Percentiles rank a stretch among this genome's conserved stretches.
Evolutionary conservation across 2,797 vertebrate genomes (phyloP).

Genomic region (Iguana delicatissima): DNA sequence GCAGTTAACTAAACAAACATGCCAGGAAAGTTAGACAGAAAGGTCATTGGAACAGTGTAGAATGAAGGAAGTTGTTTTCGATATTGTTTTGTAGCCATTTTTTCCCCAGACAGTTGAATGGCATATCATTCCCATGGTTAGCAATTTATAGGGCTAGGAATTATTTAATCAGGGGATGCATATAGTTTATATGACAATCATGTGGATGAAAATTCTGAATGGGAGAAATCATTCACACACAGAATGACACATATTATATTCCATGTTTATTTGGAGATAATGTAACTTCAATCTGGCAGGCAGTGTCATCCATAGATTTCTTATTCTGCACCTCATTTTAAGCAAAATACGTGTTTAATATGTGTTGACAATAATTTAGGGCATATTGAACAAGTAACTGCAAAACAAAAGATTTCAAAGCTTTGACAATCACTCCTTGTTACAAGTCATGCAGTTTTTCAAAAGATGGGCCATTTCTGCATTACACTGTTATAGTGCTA

Average conservation of each 20-base stretch:
- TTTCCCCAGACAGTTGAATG: conserved; percentile 60
- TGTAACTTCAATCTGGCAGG: conserved; percentile 39
- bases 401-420: conserved; percentile 47
- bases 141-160: conserved; percentile 68
- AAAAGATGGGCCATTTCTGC: conserved; percentile 17
- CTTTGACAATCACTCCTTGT: conserved; percentile 28
- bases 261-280: conserved; percentile 51
- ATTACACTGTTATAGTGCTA: too few relatives aligned
- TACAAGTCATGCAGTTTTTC: conserved; percentile 43
- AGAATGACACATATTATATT: conserved; percentile 41
- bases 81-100: conserved; percentile 55
- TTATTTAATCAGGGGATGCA: conserved; percentile 69
- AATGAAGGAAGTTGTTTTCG: conserved; percentile 62
- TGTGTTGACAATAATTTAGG: conserved; percentile 41
- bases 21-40: conserved; percentile 63
- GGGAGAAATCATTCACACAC: conserved; percentile 56
- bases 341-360: conserved; percentile 34
- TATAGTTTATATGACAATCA: conserved; percentile 57
- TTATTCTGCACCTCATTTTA: conserved; percentile 43
- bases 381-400: conserved; percentile 26
- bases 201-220: conserved; percentile 65
- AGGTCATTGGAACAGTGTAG: conserved; percentile 67
- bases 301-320: conserved; percentile 39
- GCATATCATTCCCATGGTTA: conserved; percentile 70
- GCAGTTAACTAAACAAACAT: conserved; percentile 73